Evolutionary conservation across 2,888 invertebrate genomes (phyloP).

Genomic region (Acronicta alni): DNA sequence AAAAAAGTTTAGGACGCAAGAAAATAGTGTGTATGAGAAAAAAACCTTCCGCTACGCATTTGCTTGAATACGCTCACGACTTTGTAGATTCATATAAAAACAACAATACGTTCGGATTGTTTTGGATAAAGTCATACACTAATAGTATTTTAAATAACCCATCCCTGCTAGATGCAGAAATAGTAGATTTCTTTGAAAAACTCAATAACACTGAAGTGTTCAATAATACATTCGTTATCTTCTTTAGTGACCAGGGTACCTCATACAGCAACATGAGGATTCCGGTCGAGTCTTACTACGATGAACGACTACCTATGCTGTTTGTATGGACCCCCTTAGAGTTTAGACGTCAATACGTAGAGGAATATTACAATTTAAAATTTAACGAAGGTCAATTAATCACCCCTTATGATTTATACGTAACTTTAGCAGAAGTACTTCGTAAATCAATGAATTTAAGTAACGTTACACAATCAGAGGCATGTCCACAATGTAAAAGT

Average conservation of each 20-base stretch:
- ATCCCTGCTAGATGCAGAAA: slow-evolving; percentile 90
- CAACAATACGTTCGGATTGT: slow-evolving; percentile 92
- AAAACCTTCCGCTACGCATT: slow-evolving; percentile 90
- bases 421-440: slow-evolving; percentile 91
- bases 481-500: slow-evolving; percentile 91
- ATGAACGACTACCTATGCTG: slow-evolving; percentile 93
- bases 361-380: slow-evolving; percentile 88
- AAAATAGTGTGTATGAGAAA: slow-evolving; percentile 77
- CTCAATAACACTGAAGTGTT: slow-evolving; percentile 87
- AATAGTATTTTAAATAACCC: slow-evolving; percentile 91
- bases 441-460: slow-evolving; percentile 68
- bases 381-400: slow-evolving; percentile 91
- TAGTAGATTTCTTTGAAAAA: slow-evolving; percentile 87
- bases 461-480: slow-evolving; percentile 77
- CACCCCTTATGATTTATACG: slow-evolving; percentile 93
- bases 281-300: slow-evolving; percentile 93
- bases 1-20: slow-evolving; percentile 69
- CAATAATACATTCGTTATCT: slow-evolving; percentile 91
- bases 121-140: slow-evolving; percentile 93
- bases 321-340: slow-evolving; percentile 91
- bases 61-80: slow-evolving; percentile 91
- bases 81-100: slow-evolving; percentile 90
- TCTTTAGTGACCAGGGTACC: slow-evolving; percentile 94
- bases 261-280: slow-evolving; percentile 90
- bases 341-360: slow-evolving; percentile 87